Base-by-base conservation (phyloP, 2,797 vertebrate genomes). In the Ciconia nigra region DNA sequence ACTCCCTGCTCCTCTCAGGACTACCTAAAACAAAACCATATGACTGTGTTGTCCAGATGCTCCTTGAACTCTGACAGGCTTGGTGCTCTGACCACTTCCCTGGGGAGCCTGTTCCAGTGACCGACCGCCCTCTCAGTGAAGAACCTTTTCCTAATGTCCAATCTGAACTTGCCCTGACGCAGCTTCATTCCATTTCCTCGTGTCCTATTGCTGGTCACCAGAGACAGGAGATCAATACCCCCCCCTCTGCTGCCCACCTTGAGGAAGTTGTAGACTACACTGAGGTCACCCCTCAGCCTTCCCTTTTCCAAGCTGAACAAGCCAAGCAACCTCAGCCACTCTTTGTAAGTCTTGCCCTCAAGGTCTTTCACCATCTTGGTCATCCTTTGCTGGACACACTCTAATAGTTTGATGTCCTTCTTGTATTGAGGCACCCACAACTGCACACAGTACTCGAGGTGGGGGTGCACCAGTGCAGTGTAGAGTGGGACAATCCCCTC, bases 311-410 rank as follows among this genome's bases (percentile, higher is more conserved):
- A 54, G 9, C 3, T 62, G 42, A 77, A 58, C 1, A 6, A 18
- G 0, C 10, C 13, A 39, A 63, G 18, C 15, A 11, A 22, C 25
- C 15, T 81, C 33, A 72, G 9, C 21, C 0, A 0, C 7, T 54
- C 3, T 44, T 71, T 0, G 0, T 3, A 25, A 41, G 9, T 29
- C 33, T 44, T 35, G 4, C 17, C 35, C 35, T 71, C 0, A 0
- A 80, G 41, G 3, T 8, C 49, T 77, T 28, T 59, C 65, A 41
- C 31, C 47, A 19, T 7, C 21, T 69, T 41, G 10, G 25, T 52
- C 4, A 1, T 9, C 29, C 10, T 47, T 2, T 37, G 63, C 24
- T 47, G 58, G 33, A 42, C 2, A 12, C 13, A 8, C 7, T 35
- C 31, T 29, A 19, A 26, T 18, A 28, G 4, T 54, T 19, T 49